Percentiles rank a stretch among this genome's conserved stretches.
phyloP scores from a whole-genome alignment of 92 coral and sea anemone genomes.

The Porites cylindrica region DNA sequence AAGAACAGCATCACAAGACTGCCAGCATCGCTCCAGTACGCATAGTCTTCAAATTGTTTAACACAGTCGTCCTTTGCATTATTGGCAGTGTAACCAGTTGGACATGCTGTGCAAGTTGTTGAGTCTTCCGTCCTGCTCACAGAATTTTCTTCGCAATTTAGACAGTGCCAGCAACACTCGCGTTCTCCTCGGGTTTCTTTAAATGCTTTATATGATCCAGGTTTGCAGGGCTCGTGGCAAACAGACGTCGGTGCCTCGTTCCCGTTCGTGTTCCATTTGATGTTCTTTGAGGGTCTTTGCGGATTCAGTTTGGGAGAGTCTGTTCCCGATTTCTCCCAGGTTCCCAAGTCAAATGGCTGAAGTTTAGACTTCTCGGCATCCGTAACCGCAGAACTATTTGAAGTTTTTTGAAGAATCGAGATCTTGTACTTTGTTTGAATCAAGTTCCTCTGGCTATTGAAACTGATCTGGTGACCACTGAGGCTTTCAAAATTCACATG shows the following conservation, averaged over 20 bases:
- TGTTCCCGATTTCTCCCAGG: constrained; percentile 64
- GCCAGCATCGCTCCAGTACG: constrained; percentile 92
- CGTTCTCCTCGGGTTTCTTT: constrained; percentile 56
- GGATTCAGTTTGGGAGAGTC: constrained; percentile 46
- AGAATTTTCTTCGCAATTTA: constrained; percentile 66
- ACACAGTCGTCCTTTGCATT: constrained; percentile 75
- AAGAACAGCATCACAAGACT: constrained; percentile 88
- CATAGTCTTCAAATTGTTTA: constrained; percentile 85
- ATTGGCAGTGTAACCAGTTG: constrained; percentile 74
- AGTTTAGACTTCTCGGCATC: constrained; percentile 56
- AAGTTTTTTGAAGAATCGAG: constrained; percentile 72
- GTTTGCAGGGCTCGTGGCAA: constrained; percentile 81
- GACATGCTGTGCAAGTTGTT: constrained; percentile 76
- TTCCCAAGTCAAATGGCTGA: constrained; percentile 67
- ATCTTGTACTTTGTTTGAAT: constrained; percentile 69
- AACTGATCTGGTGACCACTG: constrained; percentile 75
- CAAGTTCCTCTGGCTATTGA: constrained; percentile 66
- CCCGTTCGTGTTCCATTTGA: constrained; percentile 80
- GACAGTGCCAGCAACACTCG: constrained; percentile 96
- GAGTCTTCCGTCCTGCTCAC: constrained; percentile 74
- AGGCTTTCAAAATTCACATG: constrained; percentile 76
- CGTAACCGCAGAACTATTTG: constrained; percentile 52
- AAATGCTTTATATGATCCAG: constrained; percentile 64
- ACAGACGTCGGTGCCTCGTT: constrained; percentile 66
- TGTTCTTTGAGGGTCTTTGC: constrained; percentile 19